phyloP scores from a whole-genome alignment of 2,113 vertebrate species.

The Alexandromys fortis region DNA sequence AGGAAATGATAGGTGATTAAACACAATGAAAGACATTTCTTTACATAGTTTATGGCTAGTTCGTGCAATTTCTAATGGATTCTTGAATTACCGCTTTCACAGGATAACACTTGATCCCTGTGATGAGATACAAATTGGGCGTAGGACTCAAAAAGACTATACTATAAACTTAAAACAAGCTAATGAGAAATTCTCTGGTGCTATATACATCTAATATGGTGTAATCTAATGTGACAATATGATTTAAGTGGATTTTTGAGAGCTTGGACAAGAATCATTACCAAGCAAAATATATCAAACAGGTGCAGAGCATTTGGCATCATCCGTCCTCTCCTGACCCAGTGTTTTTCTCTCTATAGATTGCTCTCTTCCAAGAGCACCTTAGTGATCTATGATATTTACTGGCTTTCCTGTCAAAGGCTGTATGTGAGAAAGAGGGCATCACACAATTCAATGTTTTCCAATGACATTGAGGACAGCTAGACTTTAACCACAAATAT shows the following conservation, averaged over 20 bases:
- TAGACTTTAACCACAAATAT: constrained; percentile 19
- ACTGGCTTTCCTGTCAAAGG: not conserved
- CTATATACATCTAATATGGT: not conserved
- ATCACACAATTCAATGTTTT: not conserved
- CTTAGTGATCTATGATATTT: not conserved
- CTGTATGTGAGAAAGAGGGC: not conserved
- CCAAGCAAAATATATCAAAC: not conserved
- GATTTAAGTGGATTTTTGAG: not conserved
- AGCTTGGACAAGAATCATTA: not conserved
- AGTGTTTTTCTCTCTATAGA: not conserved
- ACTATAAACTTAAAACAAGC: not conserved
- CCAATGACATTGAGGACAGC: not conserved
- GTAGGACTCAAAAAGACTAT: not conserved
- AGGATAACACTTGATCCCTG: not conserved
- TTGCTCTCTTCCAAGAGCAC: not conserved
- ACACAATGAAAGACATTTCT: constrained; percentile 37
- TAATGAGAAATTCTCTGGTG: not conserved
- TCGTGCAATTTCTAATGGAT: not conserved
- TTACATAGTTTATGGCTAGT: not conserved
- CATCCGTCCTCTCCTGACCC: not conserved
- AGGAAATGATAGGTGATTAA: not conserved
- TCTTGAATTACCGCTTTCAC: not conserved
- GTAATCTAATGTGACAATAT: not conserved
- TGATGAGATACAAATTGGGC: not conserved
- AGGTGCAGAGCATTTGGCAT: not conserved